A percentile compares a stretch with the other conserved stretches of the same genome.
These are phyloP conservation scores for Axea sp. DNA, from an alignment of 2,888 invertebrate genomes.

Conservation along the genomic window DNA sequence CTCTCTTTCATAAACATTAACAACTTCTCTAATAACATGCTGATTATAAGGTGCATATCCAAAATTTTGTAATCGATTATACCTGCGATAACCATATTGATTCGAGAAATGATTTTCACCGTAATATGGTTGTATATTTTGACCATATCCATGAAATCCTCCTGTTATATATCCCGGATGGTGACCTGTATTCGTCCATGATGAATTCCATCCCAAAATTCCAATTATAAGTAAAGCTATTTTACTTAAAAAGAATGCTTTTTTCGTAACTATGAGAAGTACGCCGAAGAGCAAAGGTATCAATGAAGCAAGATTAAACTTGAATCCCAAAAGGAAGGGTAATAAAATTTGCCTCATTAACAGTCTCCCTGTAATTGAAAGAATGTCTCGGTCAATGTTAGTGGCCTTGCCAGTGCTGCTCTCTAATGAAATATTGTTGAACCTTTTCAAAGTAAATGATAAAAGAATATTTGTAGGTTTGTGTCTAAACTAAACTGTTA, in stretches of 20 bases:
- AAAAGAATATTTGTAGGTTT: conserved; percentile 28
- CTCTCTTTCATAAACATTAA: conserved; percentile 74
- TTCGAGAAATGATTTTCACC: conserved; percentile 26
- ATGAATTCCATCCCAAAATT: conserved; percentile 82
- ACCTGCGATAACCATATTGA: conserved; percentile 61
- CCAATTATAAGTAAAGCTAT: conserved; percentile 86
- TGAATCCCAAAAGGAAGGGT: conserved; percentile 88
- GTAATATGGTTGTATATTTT: conserved; percentile 31
- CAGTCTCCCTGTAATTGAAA: conserved; percentile 84
- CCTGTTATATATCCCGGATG: conserved; percentile 24
- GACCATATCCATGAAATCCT: conserved; percentile 57
- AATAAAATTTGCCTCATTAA: conserved; percentile 87
- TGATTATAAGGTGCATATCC: conserved; percentile 55
- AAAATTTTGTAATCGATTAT: conserved; percentile 40
- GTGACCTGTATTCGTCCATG: conserved; percentile 71
- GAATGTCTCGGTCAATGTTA: conserved; percentile 50
- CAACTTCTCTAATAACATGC: conserved; percentile 74
- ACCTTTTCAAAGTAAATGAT: conserved; percentile 50
- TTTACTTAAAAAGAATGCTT: conserved; percentile 88
- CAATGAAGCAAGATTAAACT: conserved; percentile 88
- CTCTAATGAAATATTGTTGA: conserved; percentile 62
- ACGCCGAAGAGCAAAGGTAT: conserved; percentile 87
- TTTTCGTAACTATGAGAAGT: conserved; percentile 87
- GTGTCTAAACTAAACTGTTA: conserved; percentile 34
- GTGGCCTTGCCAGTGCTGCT: conserved; percentile 75